Percentiles rank a stretch among this genome's conserved stretches.
Evolutionary conservation across 2,888 invertebrate species (phyloP).

Genomic region (Schrankia costaestrigalis): DNA sequence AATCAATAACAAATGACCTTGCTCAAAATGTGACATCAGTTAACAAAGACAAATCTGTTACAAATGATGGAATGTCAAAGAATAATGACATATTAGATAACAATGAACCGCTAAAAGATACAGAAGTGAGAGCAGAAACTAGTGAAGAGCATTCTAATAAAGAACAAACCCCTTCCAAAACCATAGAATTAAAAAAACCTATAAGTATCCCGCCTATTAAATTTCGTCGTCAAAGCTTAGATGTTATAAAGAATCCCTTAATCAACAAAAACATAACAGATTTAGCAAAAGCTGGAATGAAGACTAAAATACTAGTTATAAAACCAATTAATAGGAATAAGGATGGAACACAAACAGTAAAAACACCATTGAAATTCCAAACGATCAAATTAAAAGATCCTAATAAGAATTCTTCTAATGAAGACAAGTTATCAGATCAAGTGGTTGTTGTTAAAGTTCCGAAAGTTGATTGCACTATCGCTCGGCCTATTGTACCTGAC

Average conservation of each 20-base stretch:
- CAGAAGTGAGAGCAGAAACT: not conserved
- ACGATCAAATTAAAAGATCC: slow-evolving; percentile 86
- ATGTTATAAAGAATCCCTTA: slow-evolving; percentile 67
- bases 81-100: slow-evolving; percentile 5
- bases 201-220: slow-evolving; percentile 57
- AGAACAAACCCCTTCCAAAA: slow-evolving; percentile 21
- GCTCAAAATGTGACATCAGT: too few species aligned
- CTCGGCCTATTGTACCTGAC: slow-evolving; percentile 31
- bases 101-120: not conserved
- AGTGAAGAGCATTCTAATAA: slow-evolving; percentile 6
- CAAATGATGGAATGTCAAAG: slow-evolving; percentile 16
- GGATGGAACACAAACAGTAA: slow-evolving; percentile 48
- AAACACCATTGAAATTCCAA: slow-evolving; percentile 62
- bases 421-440: slow-evolving; percentile 58
- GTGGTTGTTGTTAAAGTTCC: slow-evolving; percentile 69
- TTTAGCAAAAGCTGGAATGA: slow-evolving; percentile 69
- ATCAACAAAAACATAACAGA: slow-evolving; percentile 68
- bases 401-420: slow-evolving; percentile 45
- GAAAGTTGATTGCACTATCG: slow-evolving; percentile 53
- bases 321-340: slow-evolving; percentile 68
- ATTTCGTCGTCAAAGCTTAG: slow-evolving; percentile 63
- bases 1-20: too few species aligned
- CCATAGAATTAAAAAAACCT: slow-evolving; percentile 32
- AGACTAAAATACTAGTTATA: slow-evolving; percentile 72
- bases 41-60: too few species aligned